Evolutionary conservation across 1,140 invertebrate species (phyloP).

Genomic region (Arion vulgaris): DNA sequence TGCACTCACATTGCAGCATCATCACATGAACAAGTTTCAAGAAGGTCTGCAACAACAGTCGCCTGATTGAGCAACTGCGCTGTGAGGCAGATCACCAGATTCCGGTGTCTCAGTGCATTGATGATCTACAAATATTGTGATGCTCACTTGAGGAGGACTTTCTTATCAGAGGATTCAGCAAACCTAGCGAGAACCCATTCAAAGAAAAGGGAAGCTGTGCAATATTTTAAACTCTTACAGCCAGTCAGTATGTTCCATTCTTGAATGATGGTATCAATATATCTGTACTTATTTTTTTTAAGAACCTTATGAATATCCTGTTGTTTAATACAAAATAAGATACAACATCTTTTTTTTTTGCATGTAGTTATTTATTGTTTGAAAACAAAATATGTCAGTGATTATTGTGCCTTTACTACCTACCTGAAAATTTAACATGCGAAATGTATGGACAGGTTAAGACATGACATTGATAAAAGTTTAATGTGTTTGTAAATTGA

Average conservation of each 20-base stretch:
- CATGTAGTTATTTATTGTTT: too few species aligned
- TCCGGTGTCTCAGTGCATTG: constrained; percentile 91
- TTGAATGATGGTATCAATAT: too few species aligned
- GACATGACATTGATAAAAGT: too few species aligned
- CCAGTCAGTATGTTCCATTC: too few species aligned
- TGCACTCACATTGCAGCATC: not conserved
- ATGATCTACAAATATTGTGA: constrained; percentile 90
- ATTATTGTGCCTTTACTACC: too few species aligned
- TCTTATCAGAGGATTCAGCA: constrained; percentile 94
- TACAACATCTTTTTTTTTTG: too few species aligned
- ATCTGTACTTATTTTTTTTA: not conserved
- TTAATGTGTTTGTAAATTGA: too few species aligned
- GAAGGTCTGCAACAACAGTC: constrained; percentile 81
- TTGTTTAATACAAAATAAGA: not conserved
- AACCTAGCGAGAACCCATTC: constrained; percentile 97
- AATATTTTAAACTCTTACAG: constrained; percentile 80
- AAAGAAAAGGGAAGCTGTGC: constrained; percentile 94
- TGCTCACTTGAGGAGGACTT: constrained; percentile 95
- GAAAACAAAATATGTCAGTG: too few species aligned
- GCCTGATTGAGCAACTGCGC: constrained; percentile 92
- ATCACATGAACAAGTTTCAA: constrained; percentile 68
- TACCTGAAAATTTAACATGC: too few species aligned
- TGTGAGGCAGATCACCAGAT: constrained; percentile 92
- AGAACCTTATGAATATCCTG: not conserved
- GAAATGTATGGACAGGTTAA: too few species aligned